Evolutionary conservation across 2,113 vertebrate genomes (phyloP).

Genomic region (Xiphorhynchus elegans): DNA sequence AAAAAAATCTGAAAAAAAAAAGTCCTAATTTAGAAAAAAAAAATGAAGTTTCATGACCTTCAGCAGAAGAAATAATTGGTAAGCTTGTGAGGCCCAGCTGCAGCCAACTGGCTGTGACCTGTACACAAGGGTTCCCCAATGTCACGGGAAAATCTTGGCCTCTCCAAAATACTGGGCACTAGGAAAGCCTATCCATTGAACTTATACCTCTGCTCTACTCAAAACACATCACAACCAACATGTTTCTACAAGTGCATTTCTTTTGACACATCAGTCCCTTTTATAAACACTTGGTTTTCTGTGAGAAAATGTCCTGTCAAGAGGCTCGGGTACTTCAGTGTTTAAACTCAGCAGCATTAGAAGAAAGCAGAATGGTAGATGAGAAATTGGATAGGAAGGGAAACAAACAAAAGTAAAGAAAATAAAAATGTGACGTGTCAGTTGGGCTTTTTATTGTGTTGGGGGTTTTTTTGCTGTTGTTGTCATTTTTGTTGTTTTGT

Average conservation of each 20-base stretch:
- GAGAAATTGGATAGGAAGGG: background rate
- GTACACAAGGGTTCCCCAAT: background rate
- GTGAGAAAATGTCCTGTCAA: background rate
- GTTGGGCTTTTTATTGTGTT: accelerated
- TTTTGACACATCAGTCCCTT: background rate
- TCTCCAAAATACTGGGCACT: background rate
- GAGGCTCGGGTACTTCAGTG: background rate
- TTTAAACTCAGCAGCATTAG: background rate
- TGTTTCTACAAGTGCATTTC: background rate
- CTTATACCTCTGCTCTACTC: background rate
- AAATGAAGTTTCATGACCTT: background rate
- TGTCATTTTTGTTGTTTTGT: too few species aligned
- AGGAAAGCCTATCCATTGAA: background rate
- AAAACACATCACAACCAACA: background rate
- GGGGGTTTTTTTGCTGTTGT: too few species aligned
- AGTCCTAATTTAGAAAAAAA: background rate
- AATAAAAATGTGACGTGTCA: background rate
- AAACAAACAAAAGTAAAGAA: background rate
- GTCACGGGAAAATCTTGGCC: background rate
- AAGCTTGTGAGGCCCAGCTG: background rate
- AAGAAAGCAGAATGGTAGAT: background rate
- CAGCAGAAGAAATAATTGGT: background rate
- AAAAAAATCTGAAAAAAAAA: background rate
- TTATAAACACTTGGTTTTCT: background rate
- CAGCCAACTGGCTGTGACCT: background rate